Base-by-base conservation (phyloP, 2,113 vertebrate species). In the Chauna torquata region DNA sequence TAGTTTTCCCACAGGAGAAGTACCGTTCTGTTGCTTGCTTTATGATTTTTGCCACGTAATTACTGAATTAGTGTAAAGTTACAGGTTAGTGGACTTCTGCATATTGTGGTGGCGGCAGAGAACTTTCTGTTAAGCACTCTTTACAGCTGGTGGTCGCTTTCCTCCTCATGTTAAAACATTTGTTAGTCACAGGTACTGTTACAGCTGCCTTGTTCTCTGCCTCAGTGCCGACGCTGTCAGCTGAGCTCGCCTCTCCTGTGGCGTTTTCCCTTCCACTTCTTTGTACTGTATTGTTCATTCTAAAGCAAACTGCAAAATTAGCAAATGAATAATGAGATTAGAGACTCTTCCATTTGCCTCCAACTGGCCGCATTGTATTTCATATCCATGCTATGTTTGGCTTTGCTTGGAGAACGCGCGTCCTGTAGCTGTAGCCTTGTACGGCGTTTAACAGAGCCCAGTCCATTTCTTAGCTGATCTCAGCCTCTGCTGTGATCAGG, bases 1-100 rank as follows among this genome's bases (percentile, higher is more conserved):
- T 38, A 38, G 23, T 45, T 81, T 55, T 45, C 44, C 25, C 38
- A 8, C 3, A 25, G 28, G 11, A 34, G 10, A 50, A 47, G 36
- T 7, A 36, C 18, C 4, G 9, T 69, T 81, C 13, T 0, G 0
- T 15, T 52, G 40, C 62, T 85, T 16, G 24, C 52, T 55, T 64
- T 22, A 22, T 61, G 44, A 17, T 52, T 82, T 84, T 85, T 87
- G 22, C 24, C 14, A n/a, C 1, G 1, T 68, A 68, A 68, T 79
- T 68, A 19, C 55, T 20, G 49, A 82, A 76, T 71, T 28, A 42
- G 11, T 47, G 24, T 69, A 44, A 68, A 25, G 25, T 68, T 68
- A 36, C 59, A 78, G 45, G 34, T 42, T 34, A 15, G 47, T 34
- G 27, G 22, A 4, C 55, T 28, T 8, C 40, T 71, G n/a, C 28